Evolutionary conservation across 2,113 vertebrate species (phyloP).

Genomic region (Isurus oxyrinchus): DNA sequence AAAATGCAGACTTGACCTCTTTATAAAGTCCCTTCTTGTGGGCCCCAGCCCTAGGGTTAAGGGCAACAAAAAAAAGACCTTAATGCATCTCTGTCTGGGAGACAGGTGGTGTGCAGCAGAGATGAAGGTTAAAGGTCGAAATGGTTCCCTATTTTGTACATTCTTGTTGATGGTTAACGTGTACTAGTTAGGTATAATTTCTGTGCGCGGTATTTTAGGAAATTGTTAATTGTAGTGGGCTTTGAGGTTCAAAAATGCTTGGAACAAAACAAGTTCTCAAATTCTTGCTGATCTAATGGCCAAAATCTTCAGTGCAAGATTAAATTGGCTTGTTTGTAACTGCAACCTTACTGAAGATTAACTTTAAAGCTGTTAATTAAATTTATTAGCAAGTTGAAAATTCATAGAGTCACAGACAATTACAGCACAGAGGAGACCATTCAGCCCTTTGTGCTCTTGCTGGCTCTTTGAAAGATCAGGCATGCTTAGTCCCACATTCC

Average conservation of each 20-base stretch:
- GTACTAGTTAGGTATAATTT: constrained; percentile 29
- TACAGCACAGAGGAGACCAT: background rate
- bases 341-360: background rate
- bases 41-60: constrained; percentile 30
- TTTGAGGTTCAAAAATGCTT: constrained; percentile 12
- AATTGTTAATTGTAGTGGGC: constrained; percentile 10
- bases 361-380: background rate
- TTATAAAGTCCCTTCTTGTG: constrained; percentile 26
- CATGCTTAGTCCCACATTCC: background rate
- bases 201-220: constrained; percentile 26
- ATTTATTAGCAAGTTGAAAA: background rate
- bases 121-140: constrained; percentile 37
- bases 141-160: constrained; percentile 36
- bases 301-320: background rate
- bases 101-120: constrained; percentile 39
- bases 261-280: background rate
- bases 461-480: background rate
- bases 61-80: constrained; percentile 31
- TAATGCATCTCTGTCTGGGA: constrained; percentile 34
- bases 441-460: background rate
- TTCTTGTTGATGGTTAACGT: constrained; percentile 39
- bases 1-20: constrained; percentile 23
- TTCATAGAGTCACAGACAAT: background rate
- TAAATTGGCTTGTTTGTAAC: background rate
- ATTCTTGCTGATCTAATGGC: background rate